Evolutionary conservation across 2,888 invertebrate species (phyloP).

Genomic region (Drosophila monieri): DNA sequence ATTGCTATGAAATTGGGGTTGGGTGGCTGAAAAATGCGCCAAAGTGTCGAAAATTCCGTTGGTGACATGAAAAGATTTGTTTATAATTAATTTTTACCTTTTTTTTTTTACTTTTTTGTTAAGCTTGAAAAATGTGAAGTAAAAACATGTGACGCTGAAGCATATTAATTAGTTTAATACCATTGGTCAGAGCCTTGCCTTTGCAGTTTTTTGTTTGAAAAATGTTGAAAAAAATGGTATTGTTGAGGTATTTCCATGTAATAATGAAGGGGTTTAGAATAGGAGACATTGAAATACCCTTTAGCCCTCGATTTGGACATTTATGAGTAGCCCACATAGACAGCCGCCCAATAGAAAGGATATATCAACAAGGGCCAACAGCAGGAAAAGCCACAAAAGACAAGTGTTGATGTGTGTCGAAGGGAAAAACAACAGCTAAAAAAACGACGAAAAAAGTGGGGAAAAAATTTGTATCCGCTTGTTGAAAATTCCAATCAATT

Average conservation of each 20-base stretch:
- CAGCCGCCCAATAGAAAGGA: not conserved
- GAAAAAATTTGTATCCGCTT: slow-evolving; percentile 55
- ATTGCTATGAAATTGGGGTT: slow-evolving; percentile 67
- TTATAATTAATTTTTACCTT: slow-evolving; percentile 73
- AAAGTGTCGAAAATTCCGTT: slow-evolving; percentile 77
- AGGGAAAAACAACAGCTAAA: slow-evolving; percentile 42
- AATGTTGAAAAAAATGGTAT: not conserved
- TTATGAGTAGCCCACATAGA: slow-evolving; percentile 35
- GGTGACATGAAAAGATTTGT: slow-evolving; percentile 78
- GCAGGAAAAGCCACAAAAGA: slow-evolving; percentile 53
- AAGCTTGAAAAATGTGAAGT: slow-evolving; percentile 2
- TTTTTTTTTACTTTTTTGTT: slow-evolving; percentile 32
- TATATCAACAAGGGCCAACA: slow-evolving; percentile 28
- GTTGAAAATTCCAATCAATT: slow-evolving; percentile 81
- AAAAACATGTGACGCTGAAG: slow-evolving; percentile 64
- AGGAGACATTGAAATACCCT: not conserved
- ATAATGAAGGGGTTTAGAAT: not conserved
- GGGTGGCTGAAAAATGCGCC: slow-evolving; percentile 66
- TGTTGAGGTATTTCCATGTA: no score
- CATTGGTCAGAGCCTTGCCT: slow-evolving; percentile 46
- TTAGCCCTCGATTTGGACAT: slow-evolving; percentile 20
- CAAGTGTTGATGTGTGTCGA: slow-evolving; percentile 32
- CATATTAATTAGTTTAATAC: slow-evolving; percentile 79
- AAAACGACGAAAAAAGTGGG: slow-evolving; percentile 23
- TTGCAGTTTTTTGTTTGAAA: slow-evolving; percentile 22